phyloP scores from a whole-genome alignment of 2,888 invertebrate species.

The Archips crataeganus region DNA sequence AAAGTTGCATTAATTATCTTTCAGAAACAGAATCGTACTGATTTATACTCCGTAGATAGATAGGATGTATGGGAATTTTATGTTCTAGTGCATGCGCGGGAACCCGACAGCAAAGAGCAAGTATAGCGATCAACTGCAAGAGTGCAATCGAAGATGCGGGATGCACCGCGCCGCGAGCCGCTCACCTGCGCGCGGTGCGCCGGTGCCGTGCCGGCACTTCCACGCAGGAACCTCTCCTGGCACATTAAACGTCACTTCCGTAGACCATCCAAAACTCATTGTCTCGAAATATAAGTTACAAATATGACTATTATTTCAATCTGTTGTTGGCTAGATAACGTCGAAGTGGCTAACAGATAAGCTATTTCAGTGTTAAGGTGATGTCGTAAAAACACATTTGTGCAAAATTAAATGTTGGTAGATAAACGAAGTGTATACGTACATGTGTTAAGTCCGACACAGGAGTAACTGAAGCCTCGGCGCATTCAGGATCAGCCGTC shows the following conservation, averaged over 20 bases:
- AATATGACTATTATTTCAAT: neutral
- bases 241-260: neutral
- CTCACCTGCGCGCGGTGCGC: neutral
- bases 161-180: constrained; percentile 11
- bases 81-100: neutral
- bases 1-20: too few species aligned
- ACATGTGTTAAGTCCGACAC: constrained; percentile 66
- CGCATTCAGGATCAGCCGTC: constrained; percentile 66
- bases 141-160: constrained; percentile 12
- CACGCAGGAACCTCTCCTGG: neutral
- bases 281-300: neutral
- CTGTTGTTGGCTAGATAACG: neutral
- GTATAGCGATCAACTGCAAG: constrained; percentile 6
- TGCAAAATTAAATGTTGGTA: constrained; percentile 7
- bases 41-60: neutral
- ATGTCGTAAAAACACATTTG: constrained; percentile 1
- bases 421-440: constrained; percentile 44
- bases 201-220: neutral
- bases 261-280: neutral
- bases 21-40: neutral
- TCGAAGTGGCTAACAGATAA: neutral
- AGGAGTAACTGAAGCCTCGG: constrained; percentile 52
- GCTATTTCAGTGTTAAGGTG: constrained; percentile 1
- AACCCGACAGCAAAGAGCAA: neutral
- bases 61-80: neutral